phyloP scores from a whole-genome alignment of 2,797 vertebrate genomes.

The Pachyuromys duprasi region DNA sequence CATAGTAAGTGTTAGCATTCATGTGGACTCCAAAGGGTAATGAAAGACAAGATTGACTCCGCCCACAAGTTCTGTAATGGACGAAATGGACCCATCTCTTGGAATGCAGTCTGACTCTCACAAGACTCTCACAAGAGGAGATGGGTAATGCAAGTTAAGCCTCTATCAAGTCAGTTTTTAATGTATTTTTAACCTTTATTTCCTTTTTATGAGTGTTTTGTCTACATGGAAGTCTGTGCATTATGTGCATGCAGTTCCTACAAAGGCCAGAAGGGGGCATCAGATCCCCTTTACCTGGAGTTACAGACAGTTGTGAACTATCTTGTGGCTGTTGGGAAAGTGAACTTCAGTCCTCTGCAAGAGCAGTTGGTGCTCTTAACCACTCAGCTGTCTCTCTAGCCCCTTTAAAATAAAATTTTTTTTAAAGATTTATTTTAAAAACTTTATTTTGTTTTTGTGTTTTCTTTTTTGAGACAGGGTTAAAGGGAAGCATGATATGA shows the following conservation, averaged over 20 bases:
- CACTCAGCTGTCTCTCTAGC: not conserved
- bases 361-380: not conserved
- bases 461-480: too few relatives aligned
- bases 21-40: not conserved
- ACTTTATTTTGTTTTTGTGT: too few relatives aligned
- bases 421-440: not conserved
- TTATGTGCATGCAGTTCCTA: not conserved
- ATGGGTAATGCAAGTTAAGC: not conserved
- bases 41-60: not conserved
- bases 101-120: too few relatives aligned
- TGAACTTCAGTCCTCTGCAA: not conserved
- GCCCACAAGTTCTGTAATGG: too few relatives aligned
- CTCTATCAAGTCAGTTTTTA: not conserved
- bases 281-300: not conserved
- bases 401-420: not conserved
- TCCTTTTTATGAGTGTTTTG: not conserved
- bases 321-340: not conserved
- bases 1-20: not conserved
- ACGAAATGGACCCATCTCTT: not conserved
- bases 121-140: not conserved
- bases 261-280: not conserved
- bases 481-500: not conserved
- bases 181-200: not conserved
- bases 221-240: not conserved
- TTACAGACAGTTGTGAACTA: not conserved